A percentile compares a stretch with the other conserved stretches of the same genome.
Conservation (phyloP, 2,888 invertebrate genomes). For the Odontomyia ornata region DNA sequence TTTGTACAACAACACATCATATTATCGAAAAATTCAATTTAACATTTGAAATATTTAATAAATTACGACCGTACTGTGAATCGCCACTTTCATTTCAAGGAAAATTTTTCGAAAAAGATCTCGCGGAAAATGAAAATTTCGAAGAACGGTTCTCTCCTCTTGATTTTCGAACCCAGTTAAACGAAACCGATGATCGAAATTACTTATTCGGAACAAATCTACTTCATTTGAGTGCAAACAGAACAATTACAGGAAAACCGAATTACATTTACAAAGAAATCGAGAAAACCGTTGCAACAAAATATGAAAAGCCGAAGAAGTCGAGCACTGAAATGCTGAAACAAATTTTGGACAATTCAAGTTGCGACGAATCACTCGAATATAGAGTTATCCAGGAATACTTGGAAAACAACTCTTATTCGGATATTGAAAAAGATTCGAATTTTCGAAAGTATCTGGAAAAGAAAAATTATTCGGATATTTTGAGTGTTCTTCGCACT, state of each 20-base stretch:
- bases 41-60: conserved; percentile 54
- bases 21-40: conserved; percentile 60
- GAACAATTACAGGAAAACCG: conserved; percentile 60
- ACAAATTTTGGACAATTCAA: conserved; percentile 59
- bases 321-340: conserved; percentile 59
- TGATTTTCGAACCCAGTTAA: conserved; percentile 57
- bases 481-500: conserved; percentile 53
- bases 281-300: conserved; percentile 50
- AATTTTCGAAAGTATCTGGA: conserved; percentile 62
- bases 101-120: conserved; percentile 58
- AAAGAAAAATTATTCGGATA: conserved; percentile 62
- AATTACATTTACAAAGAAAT: conserved; percentile 50
- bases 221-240: conserved; percentile 58
- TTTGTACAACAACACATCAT: conserved; percentile 60
- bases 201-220: conserved; percentile 60
- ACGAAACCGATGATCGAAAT: conserved; percentile 52
- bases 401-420: conserved; percentile 62
- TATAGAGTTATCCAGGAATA: conserved; percentile 62
- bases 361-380: conserved; percentile 61
- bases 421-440: conserved; percentile 62
- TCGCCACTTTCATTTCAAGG: conserved; percentile 62
- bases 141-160: conserved; percentile 53
- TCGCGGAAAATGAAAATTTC: conserved; percentile 4
- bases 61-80: conserved; percentile 54
- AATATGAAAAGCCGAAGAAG: conserved; percentile 56